Base-by-base conservation (phyloP, 2,888 invertebrate species). In the Drosophila hamatofila region DNA sequence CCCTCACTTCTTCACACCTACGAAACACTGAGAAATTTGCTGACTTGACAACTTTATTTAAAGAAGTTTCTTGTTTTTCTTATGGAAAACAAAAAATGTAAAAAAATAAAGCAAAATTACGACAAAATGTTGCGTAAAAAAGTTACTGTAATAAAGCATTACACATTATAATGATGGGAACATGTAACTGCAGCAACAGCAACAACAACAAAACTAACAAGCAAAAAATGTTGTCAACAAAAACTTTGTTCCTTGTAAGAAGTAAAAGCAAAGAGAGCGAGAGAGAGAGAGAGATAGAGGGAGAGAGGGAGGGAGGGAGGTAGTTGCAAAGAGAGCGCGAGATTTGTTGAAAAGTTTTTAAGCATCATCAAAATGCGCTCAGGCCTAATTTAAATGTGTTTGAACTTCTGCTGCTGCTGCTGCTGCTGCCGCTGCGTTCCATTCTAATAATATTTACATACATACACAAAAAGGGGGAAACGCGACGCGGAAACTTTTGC, bases 331-430 rank as follows among this genome's bases (percentile, higher is more conserved):
- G 2, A 54, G 33, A 33, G 35, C 14, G 75, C 58, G 55, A 55
- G 49, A 39, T 30, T 30, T 63, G 62, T 35, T 42, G 65, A 55
- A 74, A 84, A 82, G 63, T 79, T 82, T 81, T 54, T 65, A 80
- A 82, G 63, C 86, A 85, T 82, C 81, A 85, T 82, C 86, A 82
- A 82, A 82, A 79, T 85, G 76, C 72, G 83, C 80, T 82, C 80
- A 85, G 85, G 81, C 81, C 86, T 82, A 82, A 82, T 82, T 82
- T 82, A 85, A 82, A 82, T 82, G 83, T 85, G 77, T 85, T 82
- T 82, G 83, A 82, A 85, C 83, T 82, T 85, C 64, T 78, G 58
- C 61, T 65, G 52, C 61, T 73, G 60, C 82, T 81, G 75, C 63
- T 71, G 57, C 58, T 68, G 9, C 30, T 27, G 27, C 27, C 65